Evolutionary conservation across 2,797 vertebrate genomes (phyloP).

Genomic region (Spea hammondii): DNA sequence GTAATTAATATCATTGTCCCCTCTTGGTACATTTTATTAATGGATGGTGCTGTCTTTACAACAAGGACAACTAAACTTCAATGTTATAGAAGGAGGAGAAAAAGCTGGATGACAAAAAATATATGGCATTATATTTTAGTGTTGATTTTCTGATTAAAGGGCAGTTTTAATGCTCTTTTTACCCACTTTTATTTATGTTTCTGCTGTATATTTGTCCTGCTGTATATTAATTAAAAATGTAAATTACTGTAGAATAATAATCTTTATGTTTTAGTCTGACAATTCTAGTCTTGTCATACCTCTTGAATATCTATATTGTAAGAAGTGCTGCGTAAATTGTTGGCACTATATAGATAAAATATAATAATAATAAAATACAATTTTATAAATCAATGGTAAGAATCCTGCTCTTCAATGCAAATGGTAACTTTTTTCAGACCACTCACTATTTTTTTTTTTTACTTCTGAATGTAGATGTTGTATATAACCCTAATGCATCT

Average conservation of each 20-base stretch:
- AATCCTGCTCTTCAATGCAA: not conserved
- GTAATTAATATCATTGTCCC: slow-evolving; percentile 43
- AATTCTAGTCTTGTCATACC: too few species aligned
- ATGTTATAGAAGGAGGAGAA: not conserved
- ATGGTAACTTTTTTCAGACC: slow-evolving; percentile 4
- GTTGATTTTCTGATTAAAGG: not conserved
- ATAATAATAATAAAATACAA: too few species aligned
- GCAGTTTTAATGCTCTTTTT: too few species aligned
- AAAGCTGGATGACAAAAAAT: not conserved
- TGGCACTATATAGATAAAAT: too few species aligned
- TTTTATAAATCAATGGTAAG: not conserved
- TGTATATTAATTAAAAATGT: too few species aligned
- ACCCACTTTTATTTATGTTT: too few species aligned
- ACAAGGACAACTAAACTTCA: slow-evolving; percentile 4
- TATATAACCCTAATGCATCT: not conserved
- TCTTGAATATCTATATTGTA: too few species aligned
- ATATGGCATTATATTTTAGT: not conserved
- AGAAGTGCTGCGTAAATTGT: too few species aligned
- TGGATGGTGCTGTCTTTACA: slow-evolving; percentile 5
- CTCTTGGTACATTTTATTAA: slow-evolving; percentile 23
- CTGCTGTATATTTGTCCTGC: too few species aligned
- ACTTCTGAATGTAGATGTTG: slow-evolving; percentile 26
- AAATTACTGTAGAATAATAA: too few species aligned
- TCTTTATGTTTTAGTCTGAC: too few species aligned
- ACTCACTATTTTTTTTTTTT: not conserved